These are phyloP conservation scores for Sapajus apella DNA, from an alignment of 2,113 vertebrate genomes.

Conservation along the genomic window DNA sequence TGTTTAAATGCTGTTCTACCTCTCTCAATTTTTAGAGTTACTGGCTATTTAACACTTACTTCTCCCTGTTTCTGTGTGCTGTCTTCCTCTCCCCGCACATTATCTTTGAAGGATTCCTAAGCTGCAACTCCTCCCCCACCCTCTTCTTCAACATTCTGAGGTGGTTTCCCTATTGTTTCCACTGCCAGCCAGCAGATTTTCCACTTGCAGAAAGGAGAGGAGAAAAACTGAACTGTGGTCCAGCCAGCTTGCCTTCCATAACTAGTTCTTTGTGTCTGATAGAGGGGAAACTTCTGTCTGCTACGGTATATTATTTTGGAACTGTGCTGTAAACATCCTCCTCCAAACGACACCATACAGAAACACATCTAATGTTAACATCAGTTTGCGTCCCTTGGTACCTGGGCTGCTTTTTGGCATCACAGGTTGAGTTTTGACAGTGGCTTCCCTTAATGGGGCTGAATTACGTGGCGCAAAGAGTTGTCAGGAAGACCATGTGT, in stretches of 20 bases:
- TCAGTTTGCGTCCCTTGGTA: not conserved
- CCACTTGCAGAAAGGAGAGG: not conserved
- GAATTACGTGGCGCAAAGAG: not conserved
- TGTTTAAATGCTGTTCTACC: not conserved
- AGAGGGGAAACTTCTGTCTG: not conserved
- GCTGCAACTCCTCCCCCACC: accelerated
- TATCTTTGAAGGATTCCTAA: not conserved
- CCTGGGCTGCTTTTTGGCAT: not conserved
- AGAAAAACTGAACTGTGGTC: not conserved
- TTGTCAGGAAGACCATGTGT: not conserved
- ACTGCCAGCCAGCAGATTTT: not conserved
- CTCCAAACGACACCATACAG: not conserved
- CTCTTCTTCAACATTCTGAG: not conserved
- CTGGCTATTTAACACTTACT: not conserved
- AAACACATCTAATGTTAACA: not conserved
- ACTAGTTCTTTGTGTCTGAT: not conserved
- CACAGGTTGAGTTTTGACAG: not conserved
- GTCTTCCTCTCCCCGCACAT: not conserved
- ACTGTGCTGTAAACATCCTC: not conserved
- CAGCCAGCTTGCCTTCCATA: not conserved
- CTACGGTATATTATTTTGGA: not conserved
- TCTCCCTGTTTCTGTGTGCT: not conserved
- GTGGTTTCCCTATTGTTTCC: not conserved
- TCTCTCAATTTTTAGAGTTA: not conserved
- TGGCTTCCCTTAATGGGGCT: not conserved